These are phyloP conservation scores for Sinelater perroti DNA, from an alignment of 2,888 invertebrate genomes.

Conservation along the genomic window DNA sequence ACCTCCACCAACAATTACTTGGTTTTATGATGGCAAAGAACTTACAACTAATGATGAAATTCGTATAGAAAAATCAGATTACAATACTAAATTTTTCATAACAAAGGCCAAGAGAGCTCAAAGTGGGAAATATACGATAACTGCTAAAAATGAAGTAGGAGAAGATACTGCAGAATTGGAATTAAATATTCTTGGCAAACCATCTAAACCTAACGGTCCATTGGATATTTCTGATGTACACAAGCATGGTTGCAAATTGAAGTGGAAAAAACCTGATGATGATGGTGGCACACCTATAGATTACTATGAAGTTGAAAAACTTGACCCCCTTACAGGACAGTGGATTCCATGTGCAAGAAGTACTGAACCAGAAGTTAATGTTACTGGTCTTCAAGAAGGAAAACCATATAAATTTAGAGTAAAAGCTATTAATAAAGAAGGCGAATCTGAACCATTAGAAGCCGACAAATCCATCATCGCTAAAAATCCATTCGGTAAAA, in stretches of 20 bases:
- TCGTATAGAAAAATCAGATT: slow-evolving; percentile 84
- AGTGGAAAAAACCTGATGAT: slow-evolving; percentile 94
- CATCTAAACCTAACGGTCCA: slow-evolving; percentile 84
- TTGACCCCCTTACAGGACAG: slow-evolving; percentile 89
- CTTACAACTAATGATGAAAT: slow-evolving; percentile 69
- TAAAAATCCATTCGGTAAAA: slow-evolving; percentile 95
- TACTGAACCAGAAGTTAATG: slow-evolving; percentile 84
- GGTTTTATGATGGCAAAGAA: slow-evolving; percentile 82
- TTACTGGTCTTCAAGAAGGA: slow-evolving; percentile 87
- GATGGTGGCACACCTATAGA: slow-evolving; percentile 95
- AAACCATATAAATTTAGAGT: slow-evolving; percentile 99
- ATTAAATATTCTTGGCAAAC: slow-evolving; percentile 82
- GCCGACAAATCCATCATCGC: slow-evolving; percentile 94
- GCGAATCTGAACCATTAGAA: slow-evolving; percentile 95
- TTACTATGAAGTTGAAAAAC: slow-evolving; percentile 95
- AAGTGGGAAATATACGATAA: slow-evolving; percentile 88
- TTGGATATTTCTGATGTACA: slow-evolving; percentile 88
- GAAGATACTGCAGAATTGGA: slow-evolving; percentile 92
- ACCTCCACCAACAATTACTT: slow-evolving; percentile 90
- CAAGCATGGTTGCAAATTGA: slow-evolving; percentile 89
- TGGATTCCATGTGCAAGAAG: slow-evolving; percentile 94
- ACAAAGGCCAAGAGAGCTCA: slow-evolving; percentile 82
- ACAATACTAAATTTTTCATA: slow-evolving; percentile 90
- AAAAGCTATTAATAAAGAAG: slow-evolving; percentile 97
- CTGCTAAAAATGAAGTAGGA: slow-evolving; percentile 91